These are phyloP conservation scores for Zoanthus solanderi DNA, from an alignment of 92 coral and sea anemone species.

Conservation along the genomic window DNA sequence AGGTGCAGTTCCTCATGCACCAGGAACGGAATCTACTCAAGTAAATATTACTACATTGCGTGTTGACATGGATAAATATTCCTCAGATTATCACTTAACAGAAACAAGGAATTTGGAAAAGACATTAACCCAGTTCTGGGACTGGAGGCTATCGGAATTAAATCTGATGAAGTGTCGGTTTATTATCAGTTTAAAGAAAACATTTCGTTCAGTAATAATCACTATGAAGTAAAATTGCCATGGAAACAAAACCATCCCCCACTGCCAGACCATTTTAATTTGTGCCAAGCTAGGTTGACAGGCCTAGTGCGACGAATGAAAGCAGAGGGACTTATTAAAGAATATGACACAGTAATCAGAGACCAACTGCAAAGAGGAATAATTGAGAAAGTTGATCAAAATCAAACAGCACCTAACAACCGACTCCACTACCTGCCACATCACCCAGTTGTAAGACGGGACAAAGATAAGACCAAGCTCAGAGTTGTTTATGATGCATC, in stretches of 20 bases:
- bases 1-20: slow-evolving; percentile 14
- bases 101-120: background rate
- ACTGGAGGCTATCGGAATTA: slow-evolving; percentile 64
- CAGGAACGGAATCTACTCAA: slow-evolving; percentile 11
- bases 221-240: slow-evolving; percentile 65
- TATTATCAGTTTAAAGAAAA: slow-evolving; percentile 54
- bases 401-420: background rate
- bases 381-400: slow-evolving; percentile 38
- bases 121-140: slow-evolving; percentile 49
- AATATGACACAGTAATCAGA: slow-evolving; percentile 50
- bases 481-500: background rate
- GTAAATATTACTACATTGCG: slow-evolving; percentile 16
- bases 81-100: background rate
- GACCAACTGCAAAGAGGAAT: slow-evolving; percentile 55
- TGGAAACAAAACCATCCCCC: slow-evolving; percentile 60
- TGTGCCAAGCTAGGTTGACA: slow-evolving; percentile 60
- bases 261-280: slow-evolving; percentile 67
- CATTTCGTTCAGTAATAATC: slow-evolving; percentile 46
- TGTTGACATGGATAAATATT: slow-evolving; percentile 21
- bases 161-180: slow-evolving; percentile 32
- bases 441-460: slow-evolving; percentile 11
- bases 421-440: slow-evolving; percentile 30
- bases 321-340: slow-evolving; percentile 46
- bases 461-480: slow-evolving; percentile 16
- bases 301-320: slow-evolving; percentile 58